Evolutionary conservation across 53 echinoderm and acorn worm genomes (phyloP), one percentile per base, ranked within the genome.

Genomic region (Henricia sp.): DNA sequence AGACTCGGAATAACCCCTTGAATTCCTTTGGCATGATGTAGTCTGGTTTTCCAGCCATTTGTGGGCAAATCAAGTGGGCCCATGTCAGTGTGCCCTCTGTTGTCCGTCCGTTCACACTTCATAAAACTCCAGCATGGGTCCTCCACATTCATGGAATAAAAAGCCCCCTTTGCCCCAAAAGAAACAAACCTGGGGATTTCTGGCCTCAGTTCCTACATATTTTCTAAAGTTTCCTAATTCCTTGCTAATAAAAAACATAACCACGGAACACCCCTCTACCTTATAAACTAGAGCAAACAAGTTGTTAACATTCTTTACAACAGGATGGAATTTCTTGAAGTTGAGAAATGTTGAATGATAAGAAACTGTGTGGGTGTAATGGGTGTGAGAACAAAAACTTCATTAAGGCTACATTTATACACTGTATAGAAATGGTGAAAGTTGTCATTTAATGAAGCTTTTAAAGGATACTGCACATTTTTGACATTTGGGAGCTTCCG

Each of bases 21-120:
- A 63, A 74, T 74, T 74, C 74, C 74, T 74, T 24, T 37, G n/a
- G 54, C 74, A 74, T 74, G 74, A 74, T 54, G 53, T 74, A 74
- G 55, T 55, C 56, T 54, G 25, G 37, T 37, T 23, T 37, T 12
- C 55, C 56, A 26, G 73, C 55, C 35, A 36, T 37, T 72, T 55
- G 4, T 36, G 74, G 74, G 37, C 26, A 74, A 74, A 74, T 37
- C 53, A 74, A 74, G n/a, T 56, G 55, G 23, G 74, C 54, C 33
- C 4, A 35, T 74, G 74, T 74, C 74, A 74, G 74, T 34, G 32
- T 56, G 36, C 74, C 54, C 74, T 36, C 74, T 74, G 74, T 55
- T 36, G 74, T 74, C 38, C 38, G 74, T 74, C 74, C 25, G 26
- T 74, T 53, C 56, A 74, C 74, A 74, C 74, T 74, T 74, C 74